Evolutionary conservation across 2,797 vertebrate genomes (phyloP).

Genomic region (Spinibarbus caldwelli): DNA sequence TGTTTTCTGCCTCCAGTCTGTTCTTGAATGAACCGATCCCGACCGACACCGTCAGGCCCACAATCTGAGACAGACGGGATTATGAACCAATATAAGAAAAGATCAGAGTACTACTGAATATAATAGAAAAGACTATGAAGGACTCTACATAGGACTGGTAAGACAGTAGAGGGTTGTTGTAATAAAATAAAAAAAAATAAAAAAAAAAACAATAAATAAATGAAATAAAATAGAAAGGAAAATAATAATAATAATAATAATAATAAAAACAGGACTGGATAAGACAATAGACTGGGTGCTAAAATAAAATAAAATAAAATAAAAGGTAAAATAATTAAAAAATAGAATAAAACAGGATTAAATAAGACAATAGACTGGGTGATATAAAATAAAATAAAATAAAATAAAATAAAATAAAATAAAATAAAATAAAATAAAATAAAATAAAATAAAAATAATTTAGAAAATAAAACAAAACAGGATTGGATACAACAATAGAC

Average conservation of each 20-base stretch:
- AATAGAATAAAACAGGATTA: too few relatives aligned
- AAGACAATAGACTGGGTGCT: not conserved
- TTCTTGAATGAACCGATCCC: conserved; percentile 77
- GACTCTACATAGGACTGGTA: too few relatives aligned
- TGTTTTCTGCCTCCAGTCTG: conserved; percentile 57
- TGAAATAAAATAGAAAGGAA: not conserved
- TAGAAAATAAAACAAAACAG: too few relatives aligned
- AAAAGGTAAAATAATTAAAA: not conserved
- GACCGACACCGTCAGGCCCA: conserved; percentile 82
- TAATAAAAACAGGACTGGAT: not conserved
- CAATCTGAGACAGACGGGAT: conserved; percentile 68
- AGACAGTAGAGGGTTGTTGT: too few relatives aligned
- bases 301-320: not conserved
- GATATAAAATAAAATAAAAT: not conserved
- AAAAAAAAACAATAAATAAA: too few relatives aligned
- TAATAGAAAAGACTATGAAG: not conserved
- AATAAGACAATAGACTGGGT: not conserved
- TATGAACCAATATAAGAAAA: not conserved
- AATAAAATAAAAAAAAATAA: too few relatives aligned
- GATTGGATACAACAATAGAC: too few relatives aligned
- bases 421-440: not conserved
- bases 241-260: too few relatives aligned
- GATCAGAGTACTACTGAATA: not conserved
- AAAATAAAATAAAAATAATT: too few relatives aligned
- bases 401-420: too few relatives aligned